These are phyloP conservation scores for Microchirus variegatus DNA, from an alignment of 2,797 vertebrate genomes.

Conservation along the genomic window DNA sequence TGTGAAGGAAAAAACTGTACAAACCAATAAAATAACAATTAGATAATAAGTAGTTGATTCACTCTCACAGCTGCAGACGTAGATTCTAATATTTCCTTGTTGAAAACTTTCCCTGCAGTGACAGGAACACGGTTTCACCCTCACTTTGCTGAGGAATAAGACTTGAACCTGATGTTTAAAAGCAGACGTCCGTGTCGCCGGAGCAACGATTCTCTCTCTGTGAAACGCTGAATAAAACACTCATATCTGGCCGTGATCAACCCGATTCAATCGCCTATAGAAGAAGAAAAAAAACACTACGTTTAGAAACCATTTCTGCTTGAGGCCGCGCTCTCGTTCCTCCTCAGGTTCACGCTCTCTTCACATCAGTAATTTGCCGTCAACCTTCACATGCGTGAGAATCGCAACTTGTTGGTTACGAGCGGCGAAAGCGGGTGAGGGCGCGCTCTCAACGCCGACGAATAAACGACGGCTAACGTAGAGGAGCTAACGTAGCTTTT, in stretches of 20 bases:
- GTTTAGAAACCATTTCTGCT: conserved; percentile 66
- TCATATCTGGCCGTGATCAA: conserved; percentile 70
- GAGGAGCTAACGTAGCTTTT: conserved; percentile 68
- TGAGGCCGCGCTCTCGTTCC: conserved; percentile 53
- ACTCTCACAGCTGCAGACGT: no score
- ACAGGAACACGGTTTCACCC: conserved; percentile 34
- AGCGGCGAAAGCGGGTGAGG: conserved; percentile 72
- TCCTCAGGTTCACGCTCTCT: conserved; percentile 72
- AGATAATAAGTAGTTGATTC: no score
- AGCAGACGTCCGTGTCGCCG: conserved; percentile 64
- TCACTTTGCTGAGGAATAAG: conserved; percentile 66
- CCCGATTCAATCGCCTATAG: conserved; percentile 72
- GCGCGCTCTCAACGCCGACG: conserved; percentile 81
- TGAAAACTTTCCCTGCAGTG: conserved; percentile 19
- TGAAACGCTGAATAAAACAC: conserved; percentile 78
- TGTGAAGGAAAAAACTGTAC: no score
- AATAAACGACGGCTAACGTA: conserved; percentile 81
- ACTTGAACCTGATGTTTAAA: conserved; percentile 66
- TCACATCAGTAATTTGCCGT: conserved; percentile 82
- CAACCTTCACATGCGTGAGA: conserved; percentile 82
- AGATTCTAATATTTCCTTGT: conserved; percentile 29
- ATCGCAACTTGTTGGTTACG: conserved; percentile 83
- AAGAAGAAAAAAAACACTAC: conserved; percentile 71
- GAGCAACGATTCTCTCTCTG: conserved; percentile 56
- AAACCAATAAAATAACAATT: no score